Base-by-base conservation (phyloP, 2,888 invertebrate genomes). In the Apodemia hepburni region DNA sequence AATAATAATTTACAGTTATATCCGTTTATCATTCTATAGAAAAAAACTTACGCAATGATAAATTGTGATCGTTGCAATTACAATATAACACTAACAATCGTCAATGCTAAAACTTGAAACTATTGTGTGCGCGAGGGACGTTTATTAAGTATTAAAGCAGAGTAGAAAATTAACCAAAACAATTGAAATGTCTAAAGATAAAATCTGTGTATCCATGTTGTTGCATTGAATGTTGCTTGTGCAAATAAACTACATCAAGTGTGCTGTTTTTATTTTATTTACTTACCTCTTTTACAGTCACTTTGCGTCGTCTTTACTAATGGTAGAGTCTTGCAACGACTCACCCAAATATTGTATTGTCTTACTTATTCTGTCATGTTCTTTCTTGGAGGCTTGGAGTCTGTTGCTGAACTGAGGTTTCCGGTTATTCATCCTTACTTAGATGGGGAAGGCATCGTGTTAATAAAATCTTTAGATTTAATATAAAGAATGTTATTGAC, bases 211-310 rank as follows among this genome's bases (percentile, higher is more conserved):
- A 61, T 42, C 22, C 22, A 59, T 66, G 64, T 65, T 67, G 68
- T 69, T 66, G 59, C 63, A 67, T 69, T 70, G 47, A 54, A 68
- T 64, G 62, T 65, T 66, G 66, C 64, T 66, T 66, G 62, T 58
- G 51, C 66, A 61, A 66, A 61, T 63, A 60, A 60, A 64, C 33
- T 58, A 49, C 15, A 60, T 61, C 58, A 60, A 54, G 33, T 12
- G 49, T n/a, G 22, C 15, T 38, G 27, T n/a, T 45, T 3, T n/a
- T 27, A 38, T 60, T 33, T 54, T 47, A 27, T 60, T 58, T 27
- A n/a, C 2, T 12, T 12, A 18, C 42, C 42, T 38, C 3, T 29
- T 3, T 6, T 29, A 33, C 2, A 33, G 29, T 29, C 29, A 29
- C 29, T n/a, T 29, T 2, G 29, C 7, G 7, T 29, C 29, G 29